phyloP scores from a whole-genome alignment of 1,140 invertebrate species.

The Sinella curviseta region DNA sequence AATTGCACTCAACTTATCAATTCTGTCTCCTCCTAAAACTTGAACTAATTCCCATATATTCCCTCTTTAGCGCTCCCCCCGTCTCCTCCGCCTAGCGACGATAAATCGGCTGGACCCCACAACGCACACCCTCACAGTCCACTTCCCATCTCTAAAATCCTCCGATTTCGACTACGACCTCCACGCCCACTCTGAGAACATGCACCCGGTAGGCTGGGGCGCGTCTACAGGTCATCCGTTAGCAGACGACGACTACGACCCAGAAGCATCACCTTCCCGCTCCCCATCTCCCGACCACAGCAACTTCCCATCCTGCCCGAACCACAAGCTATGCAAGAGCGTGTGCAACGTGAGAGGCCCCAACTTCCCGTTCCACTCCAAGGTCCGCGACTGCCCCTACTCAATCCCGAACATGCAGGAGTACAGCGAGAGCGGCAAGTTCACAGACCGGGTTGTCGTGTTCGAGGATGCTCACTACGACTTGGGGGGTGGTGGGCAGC shows the following conservation, averaged over 20 bases:
- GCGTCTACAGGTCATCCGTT: slow-evolving; percentile 74
- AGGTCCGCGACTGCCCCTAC: not conserved
- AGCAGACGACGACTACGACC: not conserved
- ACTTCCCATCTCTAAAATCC: slow-evolving; percentile 85
- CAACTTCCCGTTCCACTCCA: not conserved
- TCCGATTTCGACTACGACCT: slow-evolving; percentile 83
- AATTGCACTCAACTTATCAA: not conserved
- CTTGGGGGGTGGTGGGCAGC: not conserved
- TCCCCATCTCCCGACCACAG: not conserved
- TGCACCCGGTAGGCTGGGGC: slow-evolving; percentile 87
- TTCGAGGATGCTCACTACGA: not conserved
- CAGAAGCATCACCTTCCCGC: not conserved
- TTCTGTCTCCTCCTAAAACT: not conserved
- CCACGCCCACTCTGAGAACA: slow-evolving; percentile 75
- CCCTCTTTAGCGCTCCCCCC: slow-evolving; percentile 56
- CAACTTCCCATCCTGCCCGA: not conserved
- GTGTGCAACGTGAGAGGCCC: not conserved
- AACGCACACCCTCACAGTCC: slow-evolving; percentile 64
- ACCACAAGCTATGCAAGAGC: not conserved
- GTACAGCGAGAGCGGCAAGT: not conserved
- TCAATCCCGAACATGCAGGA: not conserved
- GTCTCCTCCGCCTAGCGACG: slow-evolving; percentile 83
- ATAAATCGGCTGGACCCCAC: slow-evolving; percentile 66
- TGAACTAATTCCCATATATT: not conserved
- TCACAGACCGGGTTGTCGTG: not conserved